Evolutionary conservation across 2,797 vertebrate genomes (phyloP).

Genomic region (Toxotes lorentzi): DNA sequence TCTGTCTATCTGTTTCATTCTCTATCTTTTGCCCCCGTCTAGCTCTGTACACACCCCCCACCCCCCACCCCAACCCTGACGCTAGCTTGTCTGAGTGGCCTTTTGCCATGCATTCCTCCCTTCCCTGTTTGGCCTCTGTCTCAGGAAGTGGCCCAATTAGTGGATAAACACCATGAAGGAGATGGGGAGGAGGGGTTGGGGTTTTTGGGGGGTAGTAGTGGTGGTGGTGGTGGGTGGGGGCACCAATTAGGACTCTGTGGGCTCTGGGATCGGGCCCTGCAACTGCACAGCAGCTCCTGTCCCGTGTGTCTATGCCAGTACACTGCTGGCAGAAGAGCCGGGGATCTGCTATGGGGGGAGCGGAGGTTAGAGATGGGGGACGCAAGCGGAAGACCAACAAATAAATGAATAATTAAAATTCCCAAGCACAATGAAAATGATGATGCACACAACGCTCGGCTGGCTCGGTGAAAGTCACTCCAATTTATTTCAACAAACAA

Average conservation of each 20-base stretch:
- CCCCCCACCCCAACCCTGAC: constrained; percentile 70
- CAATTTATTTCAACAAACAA: constrained; percentile 21
- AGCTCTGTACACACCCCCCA: constrained; percentile 44
- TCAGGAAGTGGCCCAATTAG: constrained; percentile 93
- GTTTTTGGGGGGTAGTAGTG: constrained; percentile 51
- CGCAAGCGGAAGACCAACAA: constrained; percentile 17
- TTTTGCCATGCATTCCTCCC: constrained; percentile 86
- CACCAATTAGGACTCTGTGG: constrained; percentile 86
- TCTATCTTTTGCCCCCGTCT: constrained; percentile 56
- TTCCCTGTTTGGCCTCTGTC: constrained; percentile 87
- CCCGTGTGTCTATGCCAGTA: constrained; percentile 48
- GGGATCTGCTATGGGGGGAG: constrained; percentile 10
- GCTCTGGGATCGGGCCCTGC: constrained; percentile 50
- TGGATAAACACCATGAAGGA: constrained; percentile 87
- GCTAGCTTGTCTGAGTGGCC: constrained; percentile 84
- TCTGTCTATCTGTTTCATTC: constrained; percentile 57
- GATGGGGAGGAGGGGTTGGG: constrained; percentile 76
- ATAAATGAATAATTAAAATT: constrained; percentile 54
- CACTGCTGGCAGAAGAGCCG: constrained; percentile 14
- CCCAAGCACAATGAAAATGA: constrained; percentile 6
- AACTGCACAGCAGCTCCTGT: constrained; percentile 72
- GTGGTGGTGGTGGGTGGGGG: constrained; percentile 42
- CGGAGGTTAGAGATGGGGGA: constrained; percentile 9
- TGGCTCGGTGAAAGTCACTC: constrained; percentile 9
- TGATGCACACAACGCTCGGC: background rate